Conservation (phyloP, 2,113 vertebrate genomes). For the Nicator chloris region DNA sequence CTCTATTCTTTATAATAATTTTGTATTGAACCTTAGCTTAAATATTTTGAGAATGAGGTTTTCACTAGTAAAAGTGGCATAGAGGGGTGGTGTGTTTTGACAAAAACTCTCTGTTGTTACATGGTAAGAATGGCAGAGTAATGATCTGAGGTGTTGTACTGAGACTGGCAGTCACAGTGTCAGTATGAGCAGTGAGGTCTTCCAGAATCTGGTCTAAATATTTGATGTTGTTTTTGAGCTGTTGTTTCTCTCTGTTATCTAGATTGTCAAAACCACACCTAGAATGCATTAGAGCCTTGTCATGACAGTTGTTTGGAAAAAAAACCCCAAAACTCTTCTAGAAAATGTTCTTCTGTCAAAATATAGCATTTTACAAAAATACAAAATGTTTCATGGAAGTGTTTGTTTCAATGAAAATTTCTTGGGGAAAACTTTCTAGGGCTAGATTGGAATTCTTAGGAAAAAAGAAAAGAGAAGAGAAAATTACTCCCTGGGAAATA, state of each 20-base stretch:
- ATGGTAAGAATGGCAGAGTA: neutral
- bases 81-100: neutral
- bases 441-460: neutral
- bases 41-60: neutral
- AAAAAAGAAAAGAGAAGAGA: neutral
- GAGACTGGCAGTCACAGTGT: neutral
- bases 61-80: neutral
- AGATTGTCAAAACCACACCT: neutral
- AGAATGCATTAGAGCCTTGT: constrained; percentile 15
- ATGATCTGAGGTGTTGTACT: neutral
- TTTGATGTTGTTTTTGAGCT: neutral
- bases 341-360: constrained; percentile 27
- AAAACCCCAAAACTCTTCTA: neutral
- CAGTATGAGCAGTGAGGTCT: neutral
- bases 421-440: neutral
- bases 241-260: neutral
- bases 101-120: neutral
- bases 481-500: neutral
- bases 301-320: neutral
- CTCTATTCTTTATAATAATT: neutral
- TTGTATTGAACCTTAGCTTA: neutral
- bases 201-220: neutral
- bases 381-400: neutral
- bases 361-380: constrained; percentile 1
- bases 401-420: neutral